Evolutionary conservation across 2,888 invertebrate genomes (phyloP), one percentile per base, ranked within the genome.

Genomic region (Papilio demoleus): DNA sequence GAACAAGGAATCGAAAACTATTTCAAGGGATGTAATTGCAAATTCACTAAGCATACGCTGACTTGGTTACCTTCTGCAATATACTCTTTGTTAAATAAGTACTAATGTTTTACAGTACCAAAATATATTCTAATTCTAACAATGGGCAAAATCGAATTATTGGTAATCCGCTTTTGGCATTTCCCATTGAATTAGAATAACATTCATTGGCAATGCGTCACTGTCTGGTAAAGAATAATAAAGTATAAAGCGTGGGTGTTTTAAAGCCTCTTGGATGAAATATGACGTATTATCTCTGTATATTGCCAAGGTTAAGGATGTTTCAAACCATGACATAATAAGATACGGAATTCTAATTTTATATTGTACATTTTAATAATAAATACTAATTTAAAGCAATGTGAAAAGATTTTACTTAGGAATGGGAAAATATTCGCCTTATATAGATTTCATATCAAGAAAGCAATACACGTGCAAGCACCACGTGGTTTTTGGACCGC

Each of bases 191-290:
- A 19, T 8, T 53, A 66, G 34, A 65, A 34, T 59, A 61, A 67
- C 40, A 61, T 67, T 53, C 45, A n/a, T n/a, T 50, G 22, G 53
- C 36, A 38, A 38, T 66, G 47, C 66, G 60, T 50, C 60, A 67
- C 40, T 47, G 50, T 53, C 50, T 47, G 53, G 31, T 53, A 53
- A 53, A 31, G 60, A 31, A 60, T 31, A 40, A 47, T 31, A 61
- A 19, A 38, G 19, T 53, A 24, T 11, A 3, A n/a, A 62, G 60
- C 61, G 67, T 67, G 61, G 67, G 61, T 42, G 67, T 67, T 53
- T 56, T 67, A 56, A 67, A 67, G 62, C 67, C 62, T 58, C 31
- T 65, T 65, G 59, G 45, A 59, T 59, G 58, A 58, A 65, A 58
- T 62, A 62, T 67, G 17, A 66, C 24, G 60, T 47, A 47, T 50